A percentile compares a stretch with the other conserved stretches of the same genome.
Conservation (phyloP, 2,797 vertebrate genomes). For the Characodon lateralis region DNA sequence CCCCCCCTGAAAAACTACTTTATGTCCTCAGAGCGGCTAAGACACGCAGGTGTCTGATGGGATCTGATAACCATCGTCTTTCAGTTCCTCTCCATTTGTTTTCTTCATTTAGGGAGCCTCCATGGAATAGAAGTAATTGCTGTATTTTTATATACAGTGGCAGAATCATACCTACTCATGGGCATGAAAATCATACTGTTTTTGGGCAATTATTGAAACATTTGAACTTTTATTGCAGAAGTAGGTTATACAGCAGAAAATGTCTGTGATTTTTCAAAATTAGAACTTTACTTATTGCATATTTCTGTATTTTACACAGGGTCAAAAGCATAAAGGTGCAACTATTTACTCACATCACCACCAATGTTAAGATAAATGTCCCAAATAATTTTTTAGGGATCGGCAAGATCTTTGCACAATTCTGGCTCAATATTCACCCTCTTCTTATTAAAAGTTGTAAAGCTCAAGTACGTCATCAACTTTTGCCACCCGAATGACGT, state of each 20-base stretch:
- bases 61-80: slow-evolving; percentile 70
- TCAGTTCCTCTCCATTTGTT: slow-evolving; percentile 72
- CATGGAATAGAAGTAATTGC: too few relatives aligned
- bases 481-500: background rate
- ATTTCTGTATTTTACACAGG: background rate
- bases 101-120: slow-evolving; percentile 72
- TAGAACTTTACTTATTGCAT: background rate
- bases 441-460: background rate
- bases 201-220: background rate
- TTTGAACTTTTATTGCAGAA: background rate
- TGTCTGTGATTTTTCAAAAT: too few relatives aligned
- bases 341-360: background rate
- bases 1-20: slow-evolving; percentile 62
- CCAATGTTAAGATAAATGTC: background rate
- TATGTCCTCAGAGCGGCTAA: slow-evolving; percentile 59
- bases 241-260: background rate
- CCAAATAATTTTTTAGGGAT: background rate
- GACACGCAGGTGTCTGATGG: slow-evolving; percentile 69
- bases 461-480: background rate
- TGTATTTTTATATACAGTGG: too few relatives aligned
- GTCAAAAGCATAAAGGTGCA: background rate
- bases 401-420: background rate
- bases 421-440: background rate
- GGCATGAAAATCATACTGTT: background rate
- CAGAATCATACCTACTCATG: too few relatives aligned